phyloP scores from a whole-genome alignment of 2,113 vertebrate genomes.

The Bungarus multicinctus region DNA sequence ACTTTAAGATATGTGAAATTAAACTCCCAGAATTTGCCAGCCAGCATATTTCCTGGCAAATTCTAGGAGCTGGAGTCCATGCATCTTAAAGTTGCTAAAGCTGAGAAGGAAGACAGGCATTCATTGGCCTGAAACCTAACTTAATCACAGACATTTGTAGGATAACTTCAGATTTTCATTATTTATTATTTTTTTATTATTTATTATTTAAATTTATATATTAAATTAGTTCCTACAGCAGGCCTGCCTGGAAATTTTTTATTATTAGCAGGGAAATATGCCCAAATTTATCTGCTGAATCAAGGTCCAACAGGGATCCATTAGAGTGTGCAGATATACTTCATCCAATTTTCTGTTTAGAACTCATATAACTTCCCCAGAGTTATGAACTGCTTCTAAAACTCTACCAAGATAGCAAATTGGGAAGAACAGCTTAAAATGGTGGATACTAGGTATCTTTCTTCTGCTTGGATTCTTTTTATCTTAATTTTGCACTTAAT shows the following conservation, averaged over 20 bases:
- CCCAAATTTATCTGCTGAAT: background rate
- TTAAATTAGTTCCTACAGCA: background rate
- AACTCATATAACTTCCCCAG: background rate
- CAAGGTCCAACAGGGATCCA: background rate
- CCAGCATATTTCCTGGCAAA: background rate
- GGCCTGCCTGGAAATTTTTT: background rate
- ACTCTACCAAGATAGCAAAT: background rate
- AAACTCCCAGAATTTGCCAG: background rate
- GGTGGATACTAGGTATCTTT: background rate
- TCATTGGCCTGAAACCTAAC: background rate
- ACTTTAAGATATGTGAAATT: background rate
- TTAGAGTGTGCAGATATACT: background rate
- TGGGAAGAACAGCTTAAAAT: background rate
- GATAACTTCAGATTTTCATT: background rate
- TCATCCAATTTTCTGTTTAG: background rate
- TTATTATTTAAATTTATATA: too few species aligned
- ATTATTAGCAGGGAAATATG: background rate
- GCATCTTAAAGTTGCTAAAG: background rate
- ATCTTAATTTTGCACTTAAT: background rate
- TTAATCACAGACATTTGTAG: background rate
- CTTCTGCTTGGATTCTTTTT: background rate
- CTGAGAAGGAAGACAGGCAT: background rate
- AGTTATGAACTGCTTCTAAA: background rate
- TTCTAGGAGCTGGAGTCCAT: background rate
- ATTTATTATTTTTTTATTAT: too few species aligned